Conservation (phyloP, 30 jellyfish, hydroid and myxozoan genomes). For the Turritopsis rubra region DNA sequence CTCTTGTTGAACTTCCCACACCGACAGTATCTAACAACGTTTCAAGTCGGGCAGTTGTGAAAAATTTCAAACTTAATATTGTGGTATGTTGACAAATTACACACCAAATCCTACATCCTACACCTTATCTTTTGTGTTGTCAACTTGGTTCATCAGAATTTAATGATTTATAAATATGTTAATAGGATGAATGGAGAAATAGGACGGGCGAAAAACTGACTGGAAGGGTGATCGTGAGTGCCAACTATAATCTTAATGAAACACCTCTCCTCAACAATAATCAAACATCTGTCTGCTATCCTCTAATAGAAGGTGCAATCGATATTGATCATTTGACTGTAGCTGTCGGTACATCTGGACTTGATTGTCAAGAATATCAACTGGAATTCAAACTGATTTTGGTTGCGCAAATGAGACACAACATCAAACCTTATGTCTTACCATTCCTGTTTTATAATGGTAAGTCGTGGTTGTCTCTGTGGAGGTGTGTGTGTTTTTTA, state of each 20-base stretch:
- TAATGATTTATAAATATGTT: too few species aligned
- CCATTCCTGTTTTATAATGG: slow-evolving; percentile 64
- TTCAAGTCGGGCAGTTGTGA: slow-evolving; percentile 40
- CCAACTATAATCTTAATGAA: slow-evolving; percentile 11
- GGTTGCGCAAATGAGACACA: neutral
- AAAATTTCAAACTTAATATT: slow-evolving; percentile 29
- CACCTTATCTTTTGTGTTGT: too few species aligned
- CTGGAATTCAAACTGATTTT: slow-evolving; percentile 24
- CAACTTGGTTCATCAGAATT: too few species aligned
- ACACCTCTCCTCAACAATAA: slow-evolving; percentile 45
- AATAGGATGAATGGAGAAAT: slow-evolving; percentile 45
- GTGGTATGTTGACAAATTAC: slow-evolving; percentile 16
- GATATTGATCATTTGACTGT: slow-evolving; percentile 38
- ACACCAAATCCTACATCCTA: neutral
- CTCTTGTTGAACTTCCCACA: slow-evolving; percentile 32
- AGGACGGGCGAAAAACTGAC: slow-evolving; percentile 31
- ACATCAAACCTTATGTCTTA: slow-evolving; percentile 43
- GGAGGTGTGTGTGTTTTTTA: too few species aligned
- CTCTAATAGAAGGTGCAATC: slow-evolving; percentile 25
- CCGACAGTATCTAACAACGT: slow-evolving; percentile 55
- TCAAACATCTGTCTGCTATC: slow-evolving; percentile 18
- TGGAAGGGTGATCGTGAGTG: slow-evolving; percentile 41
- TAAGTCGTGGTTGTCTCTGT: too few species aligned
- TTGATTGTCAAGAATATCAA: slow-evolving; percentile 60
- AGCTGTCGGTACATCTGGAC: slow-evolving; percentile 36